These are phyloP conservation scores for Coelogynopora nodosa DNA, from an alignment of 2,888 invertebrate genomes.

Conservation along the genomic window DNA sequence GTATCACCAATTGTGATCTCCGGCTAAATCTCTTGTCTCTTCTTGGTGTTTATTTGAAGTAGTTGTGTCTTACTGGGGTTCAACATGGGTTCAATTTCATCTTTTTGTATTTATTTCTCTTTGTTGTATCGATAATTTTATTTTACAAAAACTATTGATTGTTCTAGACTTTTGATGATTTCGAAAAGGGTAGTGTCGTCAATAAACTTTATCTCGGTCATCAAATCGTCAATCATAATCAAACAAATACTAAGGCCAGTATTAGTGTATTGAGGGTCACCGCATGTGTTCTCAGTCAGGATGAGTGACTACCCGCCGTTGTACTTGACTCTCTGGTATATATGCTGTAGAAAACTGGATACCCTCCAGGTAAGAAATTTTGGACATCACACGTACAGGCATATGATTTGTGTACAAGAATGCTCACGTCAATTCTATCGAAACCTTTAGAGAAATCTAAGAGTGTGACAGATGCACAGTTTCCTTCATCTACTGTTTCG, in stretches of 20 bases:
- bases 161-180: neutral
- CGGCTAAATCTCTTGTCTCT: neutral
- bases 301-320: too few relatives aligned
- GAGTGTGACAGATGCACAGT: neutral
- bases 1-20: neutral
- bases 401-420: too few relatives aligned
- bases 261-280: too few relatives aligned
- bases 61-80: neutral
- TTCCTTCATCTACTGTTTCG: conserved; percentile 1
- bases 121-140: neutral
- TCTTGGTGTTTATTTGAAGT: neutral
- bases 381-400: too few relatives aligned
- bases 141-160: neutral
- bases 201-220: neutral
- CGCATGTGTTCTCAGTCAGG: too few relatives aligned
- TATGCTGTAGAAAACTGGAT: too few relatives aligned
- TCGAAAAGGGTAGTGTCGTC: neutral
- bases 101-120: neutral
- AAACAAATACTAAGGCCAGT: too few relatives aligned
- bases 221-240: too few relatives aligned
- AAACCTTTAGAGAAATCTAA: conserved; percentile 19
- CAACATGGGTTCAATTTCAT: neutral
- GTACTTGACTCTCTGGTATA: too few relatives aligned
- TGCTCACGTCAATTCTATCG: conserved; percentile 17
- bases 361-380: too few relatives aligned